These are phyloP conservation scores for Polypterus senegalus DNA, from an alignment of 2,113 vertebrate species.

Conservation along the genomic window DNA sequence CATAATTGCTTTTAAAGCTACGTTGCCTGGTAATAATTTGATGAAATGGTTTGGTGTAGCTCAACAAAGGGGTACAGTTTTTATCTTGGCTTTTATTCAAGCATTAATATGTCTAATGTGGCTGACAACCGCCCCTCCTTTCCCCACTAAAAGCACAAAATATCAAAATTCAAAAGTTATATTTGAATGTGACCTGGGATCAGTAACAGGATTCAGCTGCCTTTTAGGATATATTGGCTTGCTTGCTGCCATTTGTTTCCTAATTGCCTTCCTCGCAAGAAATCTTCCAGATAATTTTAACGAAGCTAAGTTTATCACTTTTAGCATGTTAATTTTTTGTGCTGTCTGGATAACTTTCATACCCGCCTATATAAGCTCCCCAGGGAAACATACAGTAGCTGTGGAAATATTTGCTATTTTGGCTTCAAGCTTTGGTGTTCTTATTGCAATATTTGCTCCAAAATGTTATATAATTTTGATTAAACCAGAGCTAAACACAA, in stretches of 20 bases:
- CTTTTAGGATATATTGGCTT: conserved; percentile 32
- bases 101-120: conserved; percentile 6
- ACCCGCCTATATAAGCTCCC: conserved; percentile 13
- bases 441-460: conserved; percentile 8
- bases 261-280: conserved; percentile 33
- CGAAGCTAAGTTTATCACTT: conserved; percentile 43
- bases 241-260: conserved; percentile 27
- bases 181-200: conserved; percentile 27
- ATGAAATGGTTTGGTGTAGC: conserved; percentile 10
- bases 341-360: conserved; percentile 37
- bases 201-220: conserved; percentile 21
- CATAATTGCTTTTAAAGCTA: conserved; percentile 10
- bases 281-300: conserved; percentile 39
- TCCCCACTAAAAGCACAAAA: conserved; percentile 7
- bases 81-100: conserved; percentile 6
- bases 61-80: conserved; percentile 10
- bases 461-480: conserved; percentile 13
- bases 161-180: conserved; percentile 21
- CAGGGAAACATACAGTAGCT: conserved; percentile 12
- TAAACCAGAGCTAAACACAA: conserved; percentile 11
- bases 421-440: conserved; percentile 10
- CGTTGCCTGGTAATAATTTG: conserved; percentile 9
- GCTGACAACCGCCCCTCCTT: conserved; percentile 1
- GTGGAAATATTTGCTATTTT: conserved; percentile 16
- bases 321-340: conserved; percentile 52